Evolutionary conservation across 2,797 vertebrate species (phyloP).

Genomic region (Pipistrellus kuhlii): DNA sequence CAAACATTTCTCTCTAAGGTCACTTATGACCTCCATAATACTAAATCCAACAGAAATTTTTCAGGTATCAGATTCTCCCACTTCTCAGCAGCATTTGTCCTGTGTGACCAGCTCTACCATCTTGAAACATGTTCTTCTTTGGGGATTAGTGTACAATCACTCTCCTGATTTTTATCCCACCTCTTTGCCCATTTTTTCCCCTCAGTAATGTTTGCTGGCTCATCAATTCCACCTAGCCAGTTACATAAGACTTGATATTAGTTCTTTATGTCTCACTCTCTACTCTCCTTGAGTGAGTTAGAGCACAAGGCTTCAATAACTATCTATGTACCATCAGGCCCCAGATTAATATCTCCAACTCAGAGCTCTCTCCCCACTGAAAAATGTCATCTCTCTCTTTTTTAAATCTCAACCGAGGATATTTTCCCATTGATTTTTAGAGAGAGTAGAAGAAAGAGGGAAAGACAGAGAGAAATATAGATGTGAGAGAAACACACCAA

Average conservation of each 20-base stretch:
- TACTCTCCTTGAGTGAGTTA: background rate
- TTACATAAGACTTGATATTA: background rate
- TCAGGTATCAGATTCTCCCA: background rate
- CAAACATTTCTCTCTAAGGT: background rate
- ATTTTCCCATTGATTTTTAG: too few species aligned
- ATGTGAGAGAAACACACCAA: too few species aligned
- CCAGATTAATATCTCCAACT: background rate
- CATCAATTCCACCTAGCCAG: background rate
- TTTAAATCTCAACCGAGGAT: too few species aligned
- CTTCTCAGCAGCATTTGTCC: background rate
- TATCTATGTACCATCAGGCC: background rate
- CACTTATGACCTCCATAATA: background rate
- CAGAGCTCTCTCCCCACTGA: background rate
- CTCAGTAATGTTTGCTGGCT: background rate
- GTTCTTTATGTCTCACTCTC: conserved; percentile 15
- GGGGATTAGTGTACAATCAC: background rate
- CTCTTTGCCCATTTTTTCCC: background rate
- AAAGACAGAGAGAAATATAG: too few species aligned
- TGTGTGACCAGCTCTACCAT: background rate
- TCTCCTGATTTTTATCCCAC: background rate
- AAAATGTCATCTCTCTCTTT: background rate
- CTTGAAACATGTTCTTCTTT: conserved; percentile 25
- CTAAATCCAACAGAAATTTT: conserved; percentile 3
- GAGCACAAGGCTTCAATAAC: background rate
- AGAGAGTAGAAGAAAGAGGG: too few species aligned